phyloP scores from a whole-genome alignment of 2,113 vertebrate genomes.

The Albula goreensis region DNA sequence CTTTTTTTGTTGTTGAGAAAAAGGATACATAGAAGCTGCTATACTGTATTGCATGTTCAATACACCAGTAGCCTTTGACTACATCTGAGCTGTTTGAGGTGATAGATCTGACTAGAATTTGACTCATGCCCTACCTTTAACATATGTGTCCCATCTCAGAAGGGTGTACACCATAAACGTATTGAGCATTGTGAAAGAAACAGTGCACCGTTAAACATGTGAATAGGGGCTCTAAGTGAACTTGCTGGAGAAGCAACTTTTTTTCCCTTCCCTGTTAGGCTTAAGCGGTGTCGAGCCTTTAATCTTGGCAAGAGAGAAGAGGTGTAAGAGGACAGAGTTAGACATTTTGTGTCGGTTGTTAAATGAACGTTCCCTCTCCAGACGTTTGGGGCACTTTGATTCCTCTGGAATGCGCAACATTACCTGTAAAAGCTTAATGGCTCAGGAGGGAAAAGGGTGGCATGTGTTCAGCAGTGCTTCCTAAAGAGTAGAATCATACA shows the following conservation, averaged over 20 bases:
- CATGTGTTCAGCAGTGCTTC: not conserved
- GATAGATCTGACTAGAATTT: not conserved
- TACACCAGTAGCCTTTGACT: constrained; percentile 10
- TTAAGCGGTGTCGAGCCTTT: constrained; percentile 7
- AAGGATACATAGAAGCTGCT: not conserved
- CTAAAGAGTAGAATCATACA: not conserved
- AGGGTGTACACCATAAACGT: not conserved
- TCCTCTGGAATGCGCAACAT: constrained; percentile 6
- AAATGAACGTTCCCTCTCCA: not conserved
- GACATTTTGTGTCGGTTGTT: constrained; percentile 19
- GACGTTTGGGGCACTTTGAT: not conserved
- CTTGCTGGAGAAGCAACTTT: not conserved
- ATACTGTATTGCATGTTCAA: not conserved
- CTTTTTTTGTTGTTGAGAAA: not conserved
- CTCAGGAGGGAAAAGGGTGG: not conserved
- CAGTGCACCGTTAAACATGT: not conserved
- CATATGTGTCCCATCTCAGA: not conserved
- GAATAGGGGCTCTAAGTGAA: not conserved
- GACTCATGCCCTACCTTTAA: not conserved
- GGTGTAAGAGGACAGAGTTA: not conserved
- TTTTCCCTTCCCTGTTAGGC: not conserved
- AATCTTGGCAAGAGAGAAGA: constrained; percentile 1
- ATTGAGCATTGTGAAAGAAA: not conserved
- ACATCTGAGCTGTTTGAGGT: constrained; percentile 4
- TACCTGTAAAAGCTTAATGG: constrained; percentile 30